Evolutionary conservation across 2,797 vertebrate genomes (phyloP), one percentile per base, ranked within the genome.

Genomic region (Rhinatrema bivittatum): DNA sequence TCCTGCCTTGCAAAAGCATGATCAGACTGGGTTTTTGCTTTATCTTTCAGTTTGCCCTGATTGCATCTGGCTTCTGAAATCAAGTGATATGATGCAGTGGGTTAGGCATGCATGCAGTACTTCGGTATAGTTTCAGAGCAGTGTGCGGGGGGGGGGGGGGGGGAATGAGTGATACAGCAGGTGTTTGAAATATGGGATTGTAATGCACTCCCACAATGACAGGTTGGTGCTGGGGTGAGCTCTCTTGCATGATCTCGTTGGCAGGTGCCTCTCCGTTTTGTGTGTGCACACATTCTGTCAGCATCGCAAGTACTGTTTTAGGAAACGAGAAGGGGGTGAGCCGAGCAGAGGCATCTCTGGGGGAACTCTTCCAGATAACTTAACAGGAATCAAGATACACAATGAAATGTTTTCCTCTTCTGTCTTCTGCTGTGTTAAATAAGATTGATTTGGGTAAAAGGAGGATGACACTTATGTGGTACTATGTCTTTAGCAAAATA

Each of bases 11-110:
- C 55, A 31, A 46, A 63, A n/a, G 36, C 13, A 27, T 22, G 34
- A 25, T 10, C 11, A 16, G 37, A 46, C 33, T 28, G 24, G n/a
- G n/a, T n/a, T 46, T 51, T 65, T 67, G 51, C 50, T 25, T 23
- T 35, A 50, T 32, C 36, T 61, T 56, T 63, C 32, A 60, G 42
- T 65, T 36, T 65, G 44, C 54, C 53, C 36, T 17, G 32, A 20
- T 70, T 54, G 50, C 36, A 15, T 68, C 30, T 58, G 53, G 35
- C 59, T 56, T 30, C 23, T 8, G 33, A 25, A 36, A 65, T 68
- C 57, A 62, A 62, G 67, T 62, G 60, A 63, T 48, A 10, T 22
- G 30, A 42, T 70, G 54, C 65, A 60, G 62, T 37, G 56, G n/a
- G 52, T 53, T 60, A 49, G 60, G 46, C 16, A 24, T 7, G 11